A percentile compares a stretch with the other conserved stretches of the same genome.
Evolutionary conservation across 2,888 invertebrate genomes (phyloP).

Genomic region (Oligia fasciuncula): DNA sequence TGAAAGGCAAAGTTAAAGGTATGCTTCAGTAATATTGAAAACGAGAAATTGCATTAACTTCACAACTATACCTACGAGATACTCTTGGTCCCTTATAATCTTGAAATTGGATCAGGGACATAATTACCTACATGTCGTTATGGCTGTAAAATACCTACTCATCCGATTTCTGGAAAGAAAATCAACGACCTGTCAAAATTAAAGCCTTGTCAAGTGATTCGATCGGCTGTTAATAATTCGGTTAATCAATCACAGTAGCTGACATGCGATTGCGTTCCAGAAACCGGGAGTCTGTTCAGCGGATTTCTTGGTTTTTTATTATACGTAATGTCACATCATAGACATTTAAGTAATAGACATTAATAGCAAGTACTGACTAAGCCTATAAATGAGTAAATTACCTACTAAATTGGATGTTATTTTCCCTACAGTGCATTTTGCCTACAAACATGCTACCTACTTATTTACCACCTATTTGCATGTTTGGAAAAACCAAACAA

Average conservation of each 20-base stretch:
- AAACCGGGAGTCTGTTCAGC: background rate
- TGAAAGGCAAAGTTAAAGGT: background rate
- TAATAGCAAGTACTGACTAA: background rate
- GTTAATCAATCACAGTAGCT: background rate
- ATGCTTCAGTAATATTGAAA: background rate
- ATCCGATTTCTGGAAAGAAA: background rate
- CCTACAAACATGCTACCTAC: background rate
- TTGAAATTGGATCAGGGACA: background rate
- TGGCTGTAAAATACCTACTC: background rate
- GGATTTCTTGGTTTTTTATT: background rate
- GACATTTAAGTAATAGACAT: background rate
- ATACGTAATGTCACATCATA: background rate
- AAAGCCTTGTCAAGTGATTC: background rate
- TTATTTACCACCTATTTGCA: background rate
- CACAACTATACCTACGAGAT: too few relatives aligned
- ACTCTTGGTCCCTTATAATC: background rate
- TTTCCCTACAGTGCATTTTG: constrained; percentile 16
- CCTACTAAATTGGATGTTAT: constrained; percentile 5
- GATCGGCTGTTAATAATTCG: background rate
- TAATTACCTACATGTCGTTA: background rate
- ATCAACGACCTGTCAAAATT: background rate
- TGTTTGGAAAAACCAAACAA: constrained; percentile 3
- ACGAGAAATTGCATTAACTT: background rate
- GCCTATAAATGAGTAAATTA: background rate
- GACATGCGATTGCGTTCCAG: background rate